Base-by-base conservation (phyloP, 2,113 vertebrate species). In the Lamprotornis superbus region DNA sequence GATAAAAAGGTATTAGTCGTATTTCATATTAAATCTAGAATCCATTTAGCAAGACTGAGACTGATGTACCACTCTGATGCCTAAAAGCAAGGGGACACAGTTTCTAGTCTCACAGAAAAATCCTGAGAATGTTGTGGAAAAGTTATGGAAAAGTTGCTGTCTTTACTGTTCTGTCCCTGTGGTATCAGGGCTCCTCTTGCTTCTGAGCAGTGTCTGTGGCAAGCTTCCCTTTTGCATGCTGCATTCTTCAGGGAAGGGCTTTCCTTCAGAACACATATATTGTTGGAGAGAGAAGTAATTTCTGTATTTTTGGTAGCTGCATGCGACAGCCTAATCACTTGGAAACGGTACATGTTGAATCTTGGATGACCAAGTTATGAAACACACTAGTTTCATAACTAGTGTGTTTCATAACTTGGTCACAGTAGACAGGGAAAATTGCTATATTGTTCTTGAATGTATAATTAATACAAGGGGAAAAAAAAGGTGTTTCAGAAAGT, bases 341-440 rank as follows among this genome's bases (percentile, higher is more conserved):
- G 75, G 83, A 94, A 93, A 60, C 21, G 5, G 22, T 60, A 33
- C 23, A 25, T 83, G 31, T 83, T 64, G 68, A 64, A n/a, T 75
- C n/a, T 87, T 84, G 88, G 61, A 68, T 93, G 24, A 60, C n/a
- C 57, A 56, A 74, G 28, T 59, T 93, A 87, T 87, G 65, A 84
- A 91, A 76, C 10, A 50, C 4, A 11, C 15, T 39, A 35, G 49
- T 73, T 83, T 46, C 6, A 15, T 46, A 83, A 89, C 55, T 40
- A 55, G 25, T 21, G 21, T 35, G n/a, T 89, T 89, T 89, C 63
- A 47, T 83, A 89, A 90, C 55, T 61, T 77, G 40, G 31, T 77
- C 30, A 63, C 40, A 56, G 14, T 35, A 76, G 46, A 74, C 10
- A 31, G 23, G 12, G 31, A 61, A 93, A 94, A 80, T 56, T n/a